These are phyloP conservation scores for Spodoptera picta DNA, from an alignment of 2,888 invertebrate genomes.

Conservation along the genomic window DNA sequence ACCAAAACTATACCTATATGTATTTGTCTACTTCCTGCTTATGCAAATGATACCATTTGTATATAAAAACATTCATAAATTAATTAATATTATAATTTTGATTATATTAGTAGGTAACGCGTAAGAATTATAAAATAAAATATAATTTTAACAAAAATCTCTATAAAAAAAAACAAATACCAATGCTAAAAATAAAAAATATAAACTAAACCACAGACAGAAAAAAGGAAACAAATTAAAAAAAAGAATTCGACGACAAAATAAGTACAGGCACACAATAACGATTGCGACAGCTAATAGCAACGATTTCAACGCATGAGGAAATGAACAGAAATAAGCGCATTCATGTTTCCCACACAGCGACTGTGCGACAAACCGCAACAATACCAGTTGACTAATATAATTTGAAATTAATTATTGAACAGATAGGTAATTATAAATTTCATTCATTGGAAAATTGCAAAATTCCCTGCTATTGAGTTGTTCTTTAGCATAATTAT, in stretches of 20 bases:
- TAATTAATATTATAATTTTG: too few species aligned
- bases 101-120: too few species aligned
- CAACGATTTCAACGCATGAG: constrained; percentile 59
- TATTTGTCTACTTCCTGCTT: too few species aligned
- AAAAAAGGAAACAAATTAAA: not conserved
- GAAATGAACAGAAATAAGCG: constrained; percentile 56
- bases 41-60: too few species aligned
- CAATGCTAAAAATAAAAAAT: too few species aligned
- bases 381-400: constrained; percentile 44
- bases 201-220: not conserved
- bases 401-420: constrained; percentile 18
- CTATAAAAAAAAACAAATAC: too few species aligned
- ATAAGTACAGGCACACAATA: constrained; percentile 47
- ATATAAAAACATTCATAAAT: too few species aligned
- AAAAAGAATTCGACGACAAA: constrained; percentile 11
- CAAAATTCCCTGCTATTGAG: too few species aligned
- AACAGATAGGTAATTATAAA: not conserved
- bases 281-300: constrained; percentile 55
- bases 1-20: too few species aligned
- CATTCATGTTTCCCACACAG: constrained; percentile 61
- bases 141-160: too few species aligned
- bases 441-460: not conserved
- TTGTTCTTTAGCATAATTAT: too few species aligned
- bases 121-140: too few species aligned
- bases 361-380: constrained; percentile 18